phyloP scores from a whole-genome alignment of 2,888 invertebrate genomes.

The Cantharis nigra region DNA sequence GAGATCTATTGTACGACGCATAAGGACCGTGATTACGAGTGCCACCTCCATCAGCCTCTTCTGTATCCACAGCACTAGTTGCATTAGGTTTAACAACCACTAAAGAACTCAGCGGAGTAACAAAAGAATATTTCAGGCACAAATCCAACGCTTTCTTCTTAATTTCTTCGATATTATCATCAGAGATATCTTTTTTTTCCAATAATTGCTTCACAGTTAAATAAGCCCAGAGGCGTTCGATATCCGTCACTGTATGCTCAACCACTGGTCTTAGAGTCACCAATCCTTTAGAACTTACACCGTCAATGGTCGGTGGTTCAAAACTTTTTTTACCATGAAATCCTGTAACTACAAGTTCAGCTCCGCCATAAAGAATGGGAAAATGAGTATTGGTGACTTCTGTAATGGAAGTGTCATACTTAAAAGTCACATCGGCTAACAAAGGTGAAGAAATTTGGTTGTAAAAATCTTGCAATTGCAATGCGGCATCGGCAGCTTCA shows the following conservation, averaged over 20 bases:
- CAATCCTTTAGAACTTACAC: neutral
- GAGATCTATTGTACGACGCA: too few relatives aligned
- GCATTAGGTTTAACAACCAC: conserved; percentile 68
- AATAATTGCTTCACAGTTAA: conserved; percentile 68
- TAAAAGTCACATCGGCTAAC: conserved; percentile 66
- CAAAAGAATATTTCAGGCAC: conserved; percentile 68
- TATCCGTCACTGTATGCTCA: conserved; percentile 3
- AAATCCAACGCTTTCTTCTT: conserved; percentile 61
- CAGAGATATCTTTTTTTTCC: conserved; percentile 53
- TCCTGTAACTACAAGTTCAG: conserved; percentile 68
- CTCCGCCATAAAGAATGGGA: conserved; percentile 66
- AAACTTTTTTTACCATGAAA: conserved; percentile 41
- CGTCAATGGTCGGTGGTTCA: neutral
- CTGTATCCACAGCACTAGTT: conserved; percentile 59
- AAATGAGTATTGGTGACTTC: conserved; percentile 62
- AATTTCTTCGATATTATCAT: conserved; percentile 43
- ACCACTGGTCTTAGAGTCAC: conserved; percentile 7
- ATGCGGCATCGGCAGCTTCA: conserved; percentile 69
- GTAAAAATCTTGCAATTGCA: conserved; percentile 71
- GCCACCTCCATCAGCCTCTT: conserved; percentile 48
- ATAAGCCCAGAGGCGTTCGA: conserved; percentile 70
- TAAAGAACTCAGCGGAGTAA: conserved; percentile 69
- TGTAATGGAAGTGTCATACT: conserved; percentile 64
- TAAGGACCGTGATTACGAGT: too few relatives aligned
- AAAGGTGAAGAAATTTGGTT: conserved; percentile 71